A percentile compares a stretch with the other conserved stretches of the same genome.
These are phyloP conservation scores for Agriotes lineatus DNA, from an alignment of 2,888 invertebrate species.

Conservation along the genomic window DNA sequence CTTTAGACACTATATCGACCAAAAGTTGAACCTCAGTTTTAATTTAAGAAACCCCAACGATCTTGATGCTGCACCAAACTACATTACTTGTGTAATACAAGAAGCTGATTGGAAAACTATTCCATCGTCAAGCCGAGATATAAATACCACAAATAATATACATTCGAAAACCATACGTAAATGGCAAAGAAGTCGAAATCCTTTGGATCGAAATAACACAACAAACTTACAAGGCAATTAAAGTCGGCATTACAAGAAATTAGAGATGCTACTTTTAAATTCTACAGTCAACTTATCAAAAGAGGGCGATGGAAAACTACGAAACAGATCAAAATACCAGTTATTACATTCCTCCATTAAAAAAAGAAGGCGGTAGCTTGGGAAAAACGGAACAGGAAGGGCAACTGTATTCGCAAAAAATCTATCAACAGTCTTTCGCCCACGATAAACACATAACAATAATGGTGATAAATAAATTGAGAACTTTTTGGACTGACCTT, in stretches of 20 bases:
- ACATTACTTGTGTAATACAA: conserved; percentile 3
- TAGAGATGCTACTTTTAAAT: too few species aligned
- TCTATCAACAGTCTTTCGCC: neutral
- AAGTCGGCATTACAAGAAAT: too few species aligned
- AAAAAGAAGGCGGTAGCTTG: neutral
- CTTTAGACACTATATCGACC: neutral
- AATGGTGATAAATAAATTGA: neutral
- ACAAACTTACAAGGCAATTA: neutral
- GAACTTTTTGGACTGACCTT: neutral
- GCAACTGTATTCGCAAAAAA: neutral
- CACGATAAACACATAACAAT: neutral
- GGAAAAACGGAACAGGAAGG: neutral
- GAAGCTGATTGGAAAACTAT: neutral
- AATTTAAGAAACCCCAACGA: neutral
- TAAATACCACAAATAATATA: neutral
- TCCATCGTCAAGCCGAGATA: neutral
- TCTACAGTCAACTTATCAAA: too few species aligned
- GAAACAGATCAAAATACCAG: neutral
- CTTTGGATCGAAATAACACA: neutral
- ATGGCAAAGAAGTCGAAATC: neutral
- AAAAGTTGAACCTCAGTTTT: neutral
- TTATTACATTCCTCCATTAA: neutral
- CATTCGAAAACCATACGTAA: neutral
- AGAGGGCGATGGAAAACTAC: neutral
- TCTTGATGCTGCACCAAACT: neutral